Evolutionary conservation across 2,888 invertebrate species (phyloP), one percentile per base, ranked within the genome.

Genomic region (Elgonia sp.): DNA sequence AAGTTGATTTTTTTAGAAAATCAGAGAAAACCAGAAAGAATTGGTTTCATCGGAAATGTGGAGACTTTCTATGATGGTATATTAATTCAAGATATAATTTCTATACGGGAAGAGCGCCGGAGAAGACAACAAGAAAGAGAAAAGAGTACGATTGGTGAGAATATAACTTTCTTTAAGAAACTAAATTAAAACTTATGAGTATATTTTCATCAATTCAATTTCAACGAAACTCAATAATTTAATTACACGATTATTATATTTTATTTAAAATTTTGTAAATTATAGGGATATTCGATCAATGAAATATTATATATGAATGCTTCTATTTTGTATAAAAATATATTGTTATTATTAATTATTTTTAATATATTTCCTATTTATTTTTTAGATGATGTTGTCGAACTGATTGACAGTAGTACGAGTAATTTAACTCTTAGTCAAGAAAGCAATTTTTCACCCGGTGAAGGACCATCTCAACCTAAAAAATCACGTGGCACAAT

Each of bases 401-500:
- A 46, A 46, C 14, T 46, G 14, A 14, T 14, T 46, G 14, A 14
- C 14, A 62, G 16, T 16, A 37, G 62, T 62, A 20, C 16, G 14
- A 62, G 62, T 20, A 20, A 37, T 62, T 18, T 16, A 37, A 62
- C 62, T 62, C 6, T 20, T 18, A 62, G 62, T 20, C 62, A 62
- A 20, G 62, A 16, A 20, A 63, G 37, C 5, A 63, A 63, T 62
- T 37, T 10, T 46, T 46, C 46, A 46, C 46, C 46, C 2, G 14
- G 12, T 46, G 46, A 10, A 46, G 46, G 14, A 46, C 8, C 46
- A 7, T 46, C 55, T 2, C 4, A 55, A 16, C 46, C 50, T 2
- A 87, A 86, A 75, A 89, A 82, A 76, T 21, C 62, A n/a, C 69
- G 82, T 21, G 67, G 18, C 16, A 72, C 40, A 14, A 20, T 81